Evolutionary conservation across 2,888 invertebrate genomes (phyloP), one percentile per base, ranked within the genome.

Genomic region (Cerastis rubricosa): DNA sequence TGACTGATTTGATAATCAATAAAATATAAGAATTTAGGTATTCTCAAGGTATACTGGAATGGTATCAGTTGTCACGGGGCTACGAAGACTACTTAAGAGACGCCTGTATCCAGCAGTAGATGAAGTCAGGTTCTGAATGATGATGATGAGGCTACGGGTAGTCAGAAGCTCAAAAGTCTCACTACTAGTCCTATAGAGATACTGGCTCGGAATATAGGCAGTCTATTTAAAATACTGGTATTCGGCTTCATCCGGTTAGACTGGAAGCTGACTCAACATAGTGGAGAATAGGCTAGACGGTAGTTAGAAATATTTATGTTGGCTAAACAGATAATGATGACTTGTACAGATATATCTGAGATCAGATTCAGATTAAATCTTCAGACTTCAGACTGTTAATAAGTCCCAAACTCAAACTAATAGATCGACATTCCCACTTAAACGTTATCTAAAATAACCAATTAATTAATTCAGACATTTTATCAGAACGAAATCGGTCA

Each of bases 401-500:
- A 45, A 51, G 64, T 64, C n/a, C 4, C n/a, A 35, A 51, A 43
- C n/a, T 25, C 47, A 54, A 57, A 68, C 29, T 59, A 65, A 84
- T 70, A 72, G 71, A 61, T 47, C 25, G 9, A 57, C 45, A 74
- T 83, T 61, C 57, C 45, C 63, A 43, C 61, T 54, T 40, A 74
- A 51, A 70, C 25, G 1, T 51, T 59, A 72, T 59, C 47, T 68
- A 68, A 87, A 76, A 22, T 80, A 80, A 76, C 54, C 54, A 78
- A 79, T 87, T 82, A 83, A 87, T 89, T 86, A 77, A 89, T 85
- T 89, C 89, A 86, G 47, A 65, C 25, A 78, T 83, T 77, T 85
- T 76, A 88, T 88, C 88, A 64, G 11, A 67, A 70, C 66, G 72
- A 88, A 81, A 88, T 89, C 88, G 59, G 77, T 81, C 78, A 80